Percentiles rank a stretch among this genome's conserved stretches.
phyloP scores from a whole-genome alignment of 2,888 invertebrate genomes.

The Morpho helenor region DNA sequence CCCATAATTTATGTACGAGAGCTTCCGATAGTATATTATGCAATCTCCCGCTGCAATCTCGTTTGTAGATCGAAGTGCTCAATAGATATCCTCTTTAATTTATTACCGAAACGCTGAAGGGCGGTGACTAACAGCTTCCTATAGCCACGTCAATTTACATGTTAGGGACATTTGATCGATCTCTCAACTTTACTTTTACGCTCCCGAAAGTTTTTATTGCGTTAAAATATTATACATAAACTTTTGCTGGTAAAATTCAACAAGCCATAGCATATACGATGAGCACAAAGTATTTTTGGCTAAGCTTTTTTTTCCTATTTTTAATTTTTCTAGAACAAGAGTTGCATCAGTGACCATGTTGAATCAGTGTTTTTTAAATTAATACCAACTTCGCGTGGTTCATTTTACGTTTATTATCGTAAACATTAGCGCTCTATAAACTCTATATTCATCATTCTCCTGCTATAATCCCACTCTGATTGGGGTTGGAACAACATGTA shows the following conservation, averaged over 20 bases:
- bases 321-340: background rate
- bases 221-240: slow-evolving; percentile 9
- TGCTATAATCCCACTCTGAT: too few relatives aligned
- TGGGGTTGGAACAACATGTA: too few relatives aligned
- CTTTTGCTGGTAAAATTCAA: slow-evolving; percentile 2
- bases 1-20: slow-evolving; percentile 26
- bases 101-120: slow-evolving; percentile 55
- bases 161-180: slow-evolving; percentile 27
- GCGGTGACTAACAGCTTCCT: slow-evolving; percentile 54
- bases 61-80: slow-evolving; percentile 54
- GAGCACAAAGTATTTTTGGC: background rate
- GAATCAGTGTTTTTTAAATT: too few relatives aligned
- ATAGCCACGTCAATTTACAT: slow-evolving; percentile 36
- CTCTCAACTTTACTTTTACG: slow-evolving; percentile 27
- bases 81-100: slow-evolving; percentile 66
- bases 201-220: slow-evolving; percentile 21
- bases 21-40: slow-evolving; percentile 24
- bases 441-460: too few relatives aligned
- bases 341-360: too few relatives aligned
- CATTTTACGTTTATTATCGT: too few relatives aligned
- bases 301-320: background rate
- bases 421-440: too few relatives aligned
- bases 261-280: slow-evolving; percentile 2
- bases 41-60: slow-evolving; percentile 42
- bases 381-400: too few relatives aligned